Conservation (phyloP, 2,113 vertebrate genomes). For the Chloebia gouldiae region DNA sequence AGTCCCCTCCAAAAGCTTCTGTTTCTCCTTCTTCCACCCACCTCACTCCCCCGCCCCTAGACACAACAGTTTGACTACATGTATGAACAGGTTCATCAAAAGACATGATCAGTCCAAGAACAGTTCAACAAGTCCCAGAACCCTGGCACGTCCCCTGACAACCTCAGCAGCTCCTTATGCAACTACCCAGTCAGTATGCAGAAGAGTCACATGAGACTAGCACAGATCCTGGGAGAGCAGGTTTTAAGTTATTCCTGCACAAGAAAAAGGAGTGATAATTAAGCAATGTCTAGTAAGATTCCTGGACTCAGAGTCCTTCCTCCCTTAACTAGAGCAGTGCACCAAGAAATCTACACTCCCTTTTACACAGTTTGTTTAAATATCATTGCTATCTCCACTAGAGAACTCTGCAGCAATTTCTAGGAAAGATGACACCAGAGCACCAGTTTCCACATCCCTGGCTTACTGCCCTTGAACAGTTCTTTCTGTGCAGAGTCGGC, state of each 20-base stretch:
- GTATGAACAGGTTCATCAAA: background rate
- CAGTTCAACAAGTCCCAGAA: background rate
- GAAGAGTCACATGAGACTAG: conserved; percentile 8
- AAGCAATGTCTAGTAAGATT: background rate
- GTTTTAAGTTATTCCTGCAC: conserved; percentile 23
- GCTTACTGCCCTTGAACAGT: background rate
- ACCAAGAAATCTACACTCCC: background rate
- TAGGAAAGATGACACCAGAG: conserved; percentile 42
- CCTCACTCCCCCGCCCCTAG: background rate
- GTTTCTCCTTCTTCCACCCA: background rate
- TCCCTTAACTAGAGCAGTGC: background rate
- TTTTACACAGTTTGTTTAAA: background rate
- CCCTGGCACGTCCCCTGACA: background rate
- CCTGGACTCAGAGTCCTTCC: background rate
- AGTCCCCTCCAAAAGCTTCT: background rate
- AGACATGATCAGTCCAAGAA: background rate
- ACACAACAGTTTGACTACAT: background rate
- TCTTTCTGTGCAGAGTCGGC: background rate
- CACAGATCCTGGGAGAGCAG: background rate
- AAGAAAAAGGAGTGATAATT: background rate
- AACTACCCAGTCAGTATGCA: background rate
- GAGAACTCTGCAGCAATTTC: conserved; percentile 17
- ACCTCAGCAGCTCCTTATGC: background rate
- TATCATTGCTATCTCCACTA: background rate
- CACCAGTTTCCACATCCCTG: conserved; percentile 19